These are phyloP conservation scores for Bradynema listronoti DNA, from an alignment of 1,140 invertebrate species.

Conservation along the genomic window DNA sequence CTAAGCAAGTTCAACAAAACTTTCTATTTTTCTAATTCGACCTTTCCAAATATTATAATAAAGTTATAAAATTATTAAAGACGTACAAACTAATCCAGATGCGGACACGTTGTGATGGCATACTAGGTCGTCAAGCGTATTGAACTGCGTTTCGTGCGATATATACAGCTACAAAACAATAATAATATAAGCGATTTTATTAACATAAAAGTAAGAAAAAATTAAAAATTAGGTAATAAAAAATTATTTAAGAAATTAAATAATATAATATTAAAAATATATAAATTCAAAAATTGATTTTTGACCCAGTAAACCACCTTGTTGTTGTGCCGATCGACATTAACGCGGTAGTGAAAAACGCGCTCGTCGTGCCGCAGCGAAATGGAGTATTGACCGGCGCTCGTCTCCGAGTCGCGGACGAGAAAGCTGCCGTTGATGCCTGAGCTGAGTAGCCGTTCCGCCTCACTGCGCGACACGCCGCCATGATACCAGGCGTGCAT, in stretches of 20 bases:
- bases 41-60: no score
- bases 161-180: conserved; percentile 71
- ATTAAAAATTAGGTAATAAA: not conserved
- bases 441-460: conserved; percentile 91
- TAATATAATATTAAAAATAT: conserved; percentile 2
- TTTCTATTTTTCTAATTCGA: no score
- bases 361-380: conserved; percentile 76
- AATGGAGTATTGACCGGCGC: conserved; percentile 89
- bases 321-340: conserved; percentile 75
- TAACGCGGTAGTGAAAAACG: conserved; percentile 95
- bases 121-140: conserved; percentile 89
- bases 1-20: no score
- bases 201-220: not conserved
- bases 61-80: no score
- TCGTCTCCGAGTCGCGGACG: conserved; percentile 70
- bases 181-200: not conserved
- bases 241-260: not conserved
- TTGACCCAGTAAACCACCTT: conserved; percentile 70
- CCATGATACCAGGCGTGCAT: conserved; percentile 95
- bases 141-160: conserved; percentile 90
- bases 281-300: no score
- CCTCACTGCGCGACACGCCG: conserved; percentile 83
- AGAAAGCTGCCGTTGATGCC: conserved; percentile 98
- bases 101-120: conserved; percentile 93
- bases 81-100: conserved; percentile 80